phyloP scores from a whole-genome alignment of 2,888 invertebrate species.

The Lumbricus terrestris region DNA sequence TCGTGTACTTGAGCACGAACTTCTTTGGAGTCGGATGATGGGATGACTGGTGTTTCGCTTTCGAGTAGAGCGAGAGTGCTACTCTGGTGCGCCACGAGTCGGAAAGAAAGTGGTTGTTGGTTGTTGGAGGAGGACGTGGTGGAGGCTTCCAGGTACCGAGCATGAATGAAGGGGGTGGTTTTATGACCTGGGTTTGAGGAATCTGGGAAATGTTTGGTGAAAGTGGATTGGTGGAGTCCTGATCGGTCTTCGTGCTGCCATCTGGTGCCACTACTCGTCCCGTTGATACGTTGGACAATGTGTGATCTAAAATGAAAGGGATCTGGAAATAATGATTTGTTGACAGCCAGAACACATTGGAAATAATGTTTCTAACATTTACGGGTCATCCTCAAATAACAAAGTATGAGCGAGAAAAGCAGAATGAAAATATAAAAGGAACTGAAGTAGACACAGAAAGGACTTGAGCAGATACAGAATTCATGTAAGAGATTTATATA shows the following conservation, averaged over 20 bases:
- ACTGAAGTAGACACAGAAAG: background rate
- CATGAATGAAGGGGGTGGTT: background rate
- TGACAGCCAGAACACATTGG: background rate
- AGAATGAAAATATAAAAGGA: background rate
- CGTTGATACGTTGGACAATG: background rate
- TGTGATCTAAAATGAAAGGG: constrained; percentile 3
- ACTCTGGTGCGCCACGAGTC: background rate
- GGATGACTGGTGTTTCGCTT: background rate
- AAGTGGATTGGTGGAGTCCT: background rate
- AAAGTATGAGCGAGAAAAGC: background rate
- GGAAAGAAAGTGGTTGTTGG: background rate
- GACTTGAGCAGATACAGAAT: too few relatives aligned
- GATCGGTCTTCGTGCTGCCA: background rate
- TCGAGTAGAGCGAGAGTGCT: background rate
- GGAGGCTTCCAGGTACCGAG: background rate
- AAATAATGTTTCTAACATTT: background rate
- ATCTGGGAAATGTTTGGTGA: background rate
- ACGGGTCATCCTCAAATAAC: too few relatives aligned
- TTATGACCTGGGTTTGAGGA: background rate
- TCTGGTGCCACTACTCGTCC: background rate
- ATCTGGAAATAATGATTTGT: background rate
- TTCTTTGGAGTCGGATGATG: background rate
- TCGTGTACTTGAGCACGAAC: constrained; percentile 6
- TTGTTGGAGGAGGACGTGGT: background rate
- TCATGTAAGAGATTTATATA: too few relatives aligned